phyloP scores from a whole-genome alignment of 1,140 invertebrate genomes.

The Apis mellifera region DNA sequence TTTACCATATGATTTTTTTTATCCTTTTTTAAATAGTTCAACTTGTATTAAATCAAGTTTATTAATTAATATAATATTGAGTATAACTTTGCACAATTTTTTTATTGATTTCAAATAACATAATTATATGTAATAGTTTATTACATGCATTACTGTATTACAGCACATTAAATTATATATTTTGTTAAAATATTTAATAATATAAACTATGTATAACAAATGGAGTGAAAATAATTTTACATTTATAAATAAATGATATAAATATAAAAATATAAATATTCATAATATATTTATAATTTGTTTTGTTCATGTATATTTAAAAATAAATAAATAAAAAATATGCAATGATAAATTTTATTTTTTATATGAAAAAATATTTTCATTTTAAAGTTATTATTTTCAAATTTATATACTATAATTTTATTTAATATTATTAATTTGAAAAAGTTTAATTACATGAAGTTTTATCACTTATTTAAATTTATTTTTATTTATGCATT shows the following conservation, averaged over 20 bases:
- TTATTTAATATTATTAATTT: neutral
- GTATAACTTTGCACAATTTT: neutral
- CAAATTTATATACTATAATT: neutral
- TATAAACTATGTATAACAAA: neutral
- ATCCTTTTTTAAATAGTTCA: constrained; percentile 82
- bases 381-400: neutral
- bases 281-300: constrained; percentile 6
- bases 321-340: constrained; percentile 6
- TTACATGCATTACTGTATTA: too few relatives aligned
- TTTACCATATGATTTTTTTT: constrained; percentile 87
- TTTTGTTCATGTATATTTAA: constrained; percentile 14
- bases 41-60: constrained; percentile 10
- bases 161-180: neutral
- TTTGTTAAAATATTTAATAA: neutral
- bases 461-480: too few relatives aligned
- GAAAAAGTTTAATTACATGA: neutral
- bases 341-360: neutral
- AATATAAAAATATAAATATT: neutral
- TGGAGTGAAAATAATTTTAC: constrained; percentile 3
- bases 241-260: constrained; percentile 5
- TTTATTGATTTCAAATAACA: constrained; percentile 15
- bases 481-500: neutral
- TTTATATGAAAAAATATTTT: neutral
- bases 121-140: too few relatives aligned
- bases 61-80: neutral